phyloP scores from a whole-genome alignment of 1,140 invertebrate species.

The Philotrypesis tridentata region DNA sequence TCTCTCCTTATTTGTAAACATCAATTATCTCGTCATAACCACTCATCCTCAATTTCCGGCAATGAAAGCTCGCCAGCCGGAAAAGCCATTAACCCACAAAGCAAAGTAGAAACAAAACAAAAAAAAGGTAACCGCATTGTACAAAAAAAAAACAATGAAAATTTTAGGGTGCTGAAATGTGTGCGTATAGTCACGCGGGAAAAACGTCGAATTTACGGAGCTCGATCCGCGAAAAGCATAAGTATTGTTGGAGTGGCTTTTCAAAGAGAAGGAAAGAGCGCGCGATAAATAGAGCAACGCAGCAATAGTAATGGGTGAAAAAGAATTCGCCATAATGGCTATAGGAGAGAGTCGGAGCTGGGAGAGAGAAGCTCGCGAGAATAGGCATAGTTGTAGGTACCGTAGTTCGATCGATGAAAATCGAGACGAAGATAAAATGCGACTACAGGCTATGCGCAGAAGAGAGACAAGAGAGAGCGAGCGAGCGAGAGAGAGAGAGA shows the following conservation, averaged over 20 bases:
- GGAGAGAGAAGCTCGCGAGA: neutral
- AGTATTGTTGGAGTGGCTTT: neutral
- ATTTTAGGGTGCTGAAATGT: neutral
- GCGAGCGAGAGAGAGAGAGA: neutral
- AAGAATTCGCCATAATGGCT: neutral
- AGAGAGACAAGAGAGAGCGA: neutral
- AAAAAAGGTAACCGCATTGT: neutral
- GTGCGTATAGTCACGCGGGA: neutral
- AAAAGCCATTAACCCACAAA: conserved; percentile 18
- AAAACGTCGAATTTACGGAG: neutral
- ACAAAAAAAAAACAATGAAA: conserved; percentile 8
- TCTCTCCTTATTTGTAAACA: neutral
- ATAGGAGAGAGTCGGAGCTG: neutral
- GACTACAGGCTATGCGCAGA: neutral
- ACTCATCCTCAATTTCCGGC: neutral
- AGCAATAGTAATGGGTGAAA: neutral
- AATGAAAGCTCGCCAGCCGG: neutral
- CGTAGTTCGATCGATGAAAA: conserved; percentile 7
- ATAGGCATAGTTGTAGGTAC: neutral
- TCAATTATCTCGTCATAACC: neutral
- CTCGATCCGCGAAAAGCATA: neutral
- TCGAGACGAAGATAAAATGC: neutral
- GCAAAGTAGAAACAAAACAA: neutral
- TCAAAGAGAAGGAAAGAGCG: neutral
- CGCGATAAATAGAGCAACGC: neutral